Conservation (phyloP, 1,140 invertebrate species). For the Laodelphax striatellus region DNA sequence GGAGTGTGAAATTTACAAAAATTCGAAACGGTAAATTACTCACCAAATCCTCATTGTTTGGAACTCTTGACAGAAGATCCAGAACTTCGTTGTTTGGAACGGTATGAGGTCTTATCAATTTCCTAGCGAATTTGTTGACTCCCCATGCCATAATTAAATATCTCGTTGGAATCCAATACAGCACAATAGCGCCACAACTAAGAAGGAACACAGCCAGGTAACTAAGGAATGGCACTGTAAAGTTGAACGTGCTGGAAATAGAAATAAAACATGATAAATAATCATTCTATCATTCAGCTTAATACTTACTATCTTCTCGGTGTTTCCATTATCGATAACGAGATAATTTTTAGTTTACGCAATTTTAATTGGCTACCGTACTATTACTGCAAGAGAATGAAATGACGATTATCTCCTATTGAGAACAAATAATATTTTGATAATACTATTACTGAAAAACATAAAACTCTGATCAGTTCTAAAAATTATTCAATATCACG, state of each 20-base stretch:
- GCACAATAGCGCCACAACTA: constrained; percentile 53
- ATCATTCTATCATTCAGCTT: no score
- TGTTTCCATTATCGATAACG: no score
- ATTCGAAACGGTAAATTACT: constrained; percentile 29
- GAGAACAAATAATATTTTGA: neutral
- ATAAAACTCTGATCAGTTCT: neutral
- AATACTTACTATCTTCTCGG: no score
- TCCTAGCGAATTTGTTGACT: constrained; percentile 92
- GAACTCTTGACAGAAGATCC: constrained; percentile 90
- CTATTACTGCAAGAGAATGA: no score
- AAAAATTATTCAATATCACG: no score
- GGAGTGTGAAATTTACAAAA: no score
- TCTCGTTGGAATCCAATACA: constrained; percentile 85
- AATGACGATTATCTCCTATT: neutral
- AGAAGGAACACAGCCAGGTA: constrained; percentile 77
- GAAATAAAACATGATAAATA: constrained; percentile 16
- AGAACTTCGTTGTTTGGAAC: constrained; percentile 96
- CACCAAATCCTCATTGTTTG: constrained; percentile 86
- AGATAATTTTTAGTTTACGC: no score
- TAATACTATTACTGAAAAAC: constrained; percentile 1
- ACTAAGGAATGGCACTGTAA: constrained; percentile 92
- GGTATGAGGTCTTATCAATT: constrained; percentile 83
- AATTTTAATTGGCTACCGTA: no score
- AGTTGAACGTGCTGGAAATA: constrained; percentile 81
- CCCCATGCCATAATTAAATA: constrained; percentile 94